Evolutionary conservation across 2,888 invertebrate species (phyloP), one percentile per base, ranked within the genome.

Genomic region (Rhyacophila evoluta): DNA sequence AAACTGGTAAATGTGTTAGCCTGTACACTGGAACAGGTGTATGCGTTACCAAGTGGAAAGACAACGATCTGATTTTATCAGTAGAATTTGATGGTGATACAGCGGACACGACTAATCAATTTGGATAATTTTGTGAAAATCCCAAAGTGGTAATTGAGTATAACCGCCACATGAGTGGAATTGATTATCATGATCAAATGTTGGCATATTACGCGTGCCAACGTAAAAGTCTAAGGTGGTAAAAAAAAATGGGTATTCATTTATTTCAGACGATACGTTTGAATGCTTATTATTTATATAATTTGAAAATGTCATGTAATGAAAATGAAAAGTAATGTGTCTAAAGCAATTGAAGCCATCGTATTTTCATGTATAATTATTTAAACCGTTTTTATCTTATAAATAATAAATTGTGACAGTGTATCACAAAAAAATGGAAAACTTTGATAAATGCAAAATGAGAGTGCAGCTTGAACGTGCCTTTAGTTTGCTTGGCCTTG

Each of bases 11-110:
- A 75, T 78, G 79, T 15, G 77, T 77, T 28, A 83, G 79, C 67
- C 25, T 79, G 39, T 81, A 83, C 55, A 82, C 80, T 19, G 70
- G 81, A 55, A 74, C 78, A 73, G 80, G 81, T 77, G 81, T 81
- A 74, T 77, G 82, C 67, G 80, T 83, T 36, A 83, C 82, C 72
- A 83, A 81, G 81, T 82, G 81, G 81, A 69, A 77, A 38, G 81
- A 83, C 76, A 84, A 85, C 74, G 83, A 85, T 5, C 71, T 83
- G 72, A 83, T 84, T 79, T 84, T 85, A 19, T 82, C 83, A 25
- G 83, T 83, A 6, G 83, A 85, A n/a, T 73, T 73, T 73, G 73
- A 29, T 12, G 55, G 73, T 4, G 41, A 73, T 27, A 4, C 28
- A n/a, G 28, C 6, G 8, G 73, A 39, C 1, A 41, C 73, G 19